phyloP scores from a whole-genome alignment of 2,113 vertebrate species.

The Elachura formosa region DNA sequence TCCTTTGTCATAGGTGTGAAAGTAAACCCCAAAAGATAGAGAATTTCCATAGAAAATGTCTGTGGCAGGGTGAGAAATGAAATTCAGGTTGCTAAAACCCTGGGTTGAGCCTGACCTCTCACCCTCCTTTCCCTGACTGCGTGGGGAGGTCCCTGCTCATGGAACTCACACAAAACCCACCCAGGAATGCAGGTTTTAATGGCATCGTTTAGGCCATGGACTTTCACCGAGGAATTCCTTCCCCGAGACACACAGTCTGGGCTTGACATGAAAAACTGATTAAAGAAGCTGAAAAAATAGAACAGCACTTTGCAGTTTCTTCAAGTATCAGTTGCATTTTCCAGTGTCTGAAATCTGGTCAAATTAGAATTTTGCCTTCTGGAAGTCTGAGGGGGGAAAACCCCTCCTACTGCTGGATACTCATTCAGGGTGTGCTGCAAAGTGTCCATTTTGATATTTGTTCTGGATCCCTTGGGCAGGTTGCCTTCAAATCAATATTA shows the following conservation, averaged over 20 bases:
- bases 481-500: constrained; percentile 52
- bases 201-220: not conserved
- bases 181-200: not conserved
- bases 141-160: not conserved
- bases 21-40: not conserved
- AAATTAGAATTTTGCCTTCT: not conserved
- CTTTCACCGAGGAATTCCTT: not conserved
- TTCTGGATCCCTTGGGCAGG: constrained; percentile 27
- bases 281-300: not conserved
- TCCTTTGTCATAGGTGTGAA: not conserved
- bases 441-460: not conserved
- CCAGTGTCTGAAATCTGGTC: not conserved
- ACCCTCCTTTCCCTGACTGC: not conserved
- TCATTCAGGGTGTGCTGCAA: not conserved
- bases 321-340: not conserved
- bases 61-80: not conserved
- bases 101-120: not conserved
- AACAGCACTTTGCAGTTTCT: not conserved
- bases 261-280: constrained; percentile 5
- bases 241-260: not conserved
- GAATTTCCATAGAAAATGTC: not conserved
- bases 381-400: not conserved
- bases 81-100: not conserved
- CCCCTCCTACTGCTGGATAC: not conserved
- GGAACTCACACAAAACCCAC: not conserved